Evolutionary conservation across 1,140 invertebrate genomes (phyloP).

Genomic region (Achatina immaculata): DNA sequence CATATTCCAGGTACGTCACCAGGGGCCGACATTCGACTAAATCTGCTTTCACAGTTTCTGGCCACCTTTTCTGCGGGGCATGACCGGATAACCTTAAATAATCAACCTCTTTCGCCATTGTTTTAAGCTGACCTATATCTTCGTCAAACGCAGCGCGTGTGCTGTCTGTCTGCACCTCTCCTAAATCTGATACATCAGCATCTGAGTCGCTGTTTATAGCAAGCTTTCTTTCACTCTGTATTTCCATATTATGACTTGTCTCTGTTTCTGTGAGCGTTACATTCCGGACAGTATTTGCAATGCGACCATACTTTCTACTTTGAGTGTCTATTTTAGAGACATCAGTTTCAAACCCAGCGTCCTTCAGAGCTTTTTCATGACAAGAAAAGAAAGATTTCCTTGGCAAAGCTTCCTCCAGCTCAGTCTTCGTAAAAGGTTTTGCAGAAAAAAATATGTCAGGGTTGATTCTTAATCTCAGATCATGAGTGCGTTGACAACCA

Average conservation of each 20-base stretch:
- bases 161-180: slow-evolving; percentile 10
- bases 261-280: background rate
- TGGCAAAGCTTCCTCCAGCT: slow-evolving; percentile 55
- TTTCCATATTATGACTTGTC: background rate
- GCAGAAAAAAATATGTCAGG: no score
- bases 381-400: slow-evolving; percentile 55
- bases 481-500: no score
- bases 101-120: background rate
- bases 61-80: slow-evolving; percentile 36
- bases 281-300: slow-evolving; percentile 23
- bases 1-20: slow-evolving; percentile 55
- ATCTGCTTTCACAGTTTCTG: slow-evolving; percentile 3
- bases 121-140: background rate
- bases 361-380: slow-evolving; percentile 56
- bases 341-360: slow-evolving; percentile 52
- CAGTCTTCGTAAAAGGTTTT: slow-evolving; percentile 46
- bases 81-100: background rate
- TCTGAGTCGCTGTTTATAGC: background rate
- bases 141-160: background rate
- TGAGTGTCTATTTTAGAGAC: background rate
- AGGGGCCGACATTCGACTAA: slow-evolving; percentile 52
- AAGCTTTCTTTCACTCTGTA: background rate
- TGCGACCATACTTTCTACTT: slow-evolving; percentile 10
- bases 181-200: no score
- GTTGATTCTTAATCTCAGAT: no score